Percentiles rank a stretch among this genome's conserved stretches.
Evolutionary conservation across 2,797 vertebrate genomes (phyloP).

Genomic region (Karalla daura): DNA sequence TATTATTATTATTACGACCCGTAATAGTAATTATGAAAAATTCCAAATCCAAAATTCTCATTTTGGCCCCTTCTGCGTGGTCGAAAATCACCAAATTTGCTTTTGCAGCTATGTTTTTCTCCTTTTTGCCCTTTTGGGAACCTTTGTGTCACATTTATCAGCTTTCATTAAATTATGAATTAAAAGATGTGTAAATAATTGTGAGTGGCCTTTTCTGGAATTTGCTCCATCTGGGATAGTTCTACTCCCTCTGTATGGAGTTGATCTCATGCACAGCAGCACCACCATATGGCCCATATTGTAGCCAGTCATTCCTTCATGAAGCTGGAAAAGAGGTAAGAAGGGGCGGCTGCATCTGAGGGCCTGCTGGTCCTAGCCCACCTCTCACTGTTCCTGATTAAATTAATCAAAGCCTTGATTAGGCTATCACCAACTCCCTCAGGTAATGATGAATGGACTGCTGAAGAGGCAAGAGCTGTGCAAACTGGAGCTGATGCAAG

Average conservation of each 20-base stretch:
- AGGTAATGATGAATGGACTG: slow-evolving; percentile 47
- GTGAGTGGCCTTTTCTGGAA: not conserved
- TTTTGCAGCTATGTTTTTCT: too few species aligned
- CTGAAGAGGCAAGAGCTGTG: slow-evolving; percentile 18
- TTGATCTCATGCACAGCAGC: slow-evolving; percentile 45
- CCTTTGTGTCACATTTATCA: too few species aligned
- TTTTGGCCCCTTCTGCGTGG: too few species aligned
- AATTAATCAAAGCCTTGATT: slow-evolving; percentile 62
- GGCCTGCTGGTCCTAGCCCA: slow-evolving; percentile 39
- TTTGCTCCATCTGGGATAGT: slow-evolving; percentile 1
- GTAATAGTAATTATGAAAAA: too few species aligned
- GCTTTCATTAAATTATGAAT: not conserved
- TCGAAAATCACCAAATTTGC: too few species aligned
- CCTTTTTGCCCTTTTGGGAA: too few species aligned
- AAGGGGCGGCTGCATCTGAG: slow-evolving; percentile 18
- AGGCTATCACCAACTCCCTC: slow-evolving; percentile 41
- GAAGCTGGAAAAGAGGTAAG: not conserved
- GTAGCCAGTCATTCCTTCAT: slow-evolving; percentile 19
- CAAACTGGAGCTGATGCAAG: not conserved
- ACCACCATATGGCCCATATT: slow-evolving; percentile 50
- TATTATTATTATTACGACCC: too few species aligned
- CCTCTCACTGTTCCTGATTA: slow-evolving; percentile 55
- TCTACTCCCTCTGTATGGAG: slow-evolving; percentile 15
- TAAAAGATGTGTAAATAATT: not conserved
- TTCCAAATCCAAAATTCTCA: too few species aligned